Percentiles rank a stretch among this genome's conserved stretches.
These are phyloP conservation scores for Zosterops japonicus DNA, from an alignment of 2,113 vertebrate species.

Conservation along the genomic window DNA sequence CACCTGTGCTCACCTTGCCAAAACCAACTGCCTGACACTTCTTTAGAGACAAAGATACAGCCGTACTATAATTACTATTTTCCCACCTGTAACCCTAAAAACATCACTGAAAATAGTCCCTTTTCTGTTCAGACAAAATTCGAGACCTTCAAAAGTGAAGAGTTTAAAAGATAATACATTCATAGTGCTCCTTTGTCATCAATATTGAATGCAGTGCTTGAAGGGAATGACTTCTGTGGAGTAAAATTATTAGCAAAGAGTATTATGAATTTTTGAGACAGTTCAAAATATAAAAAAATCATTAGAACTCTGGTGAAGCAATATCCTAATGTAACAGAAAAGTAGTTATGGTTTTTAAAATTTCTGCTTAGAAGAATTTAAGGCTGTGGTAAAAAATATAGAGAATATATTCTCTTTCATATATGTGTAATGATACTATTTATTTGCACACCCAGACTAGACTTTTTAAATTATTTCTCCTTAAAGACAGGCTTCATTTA, in stretches of 20 bases:
- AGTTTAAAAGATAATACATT: neutral
- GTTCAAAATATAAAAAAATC: neutral
- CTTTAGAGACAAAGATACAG: neutral
- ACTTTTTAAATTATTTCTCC: neutral
- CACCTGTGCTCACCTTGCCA: neutral
- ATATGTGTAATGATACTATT: accelerated
- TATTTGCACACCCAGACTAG: neutral
- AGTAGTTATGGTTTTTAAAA: neutral
- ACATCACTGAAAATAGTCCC: neutral
- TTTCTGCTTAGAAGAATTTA: neutral
- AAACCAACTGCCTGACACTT: neutral
- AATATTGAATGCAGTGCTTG: neutral
- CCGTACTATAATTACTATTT: neutral
- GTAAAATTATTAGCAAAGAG: neutral
- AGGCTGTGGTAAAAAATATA: neutral
- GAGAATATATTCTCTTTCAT: neutral
- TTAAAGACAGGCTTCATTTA: neutral
- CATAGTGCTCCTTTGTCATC: neutral
- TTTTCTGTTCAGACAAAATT: neutral
- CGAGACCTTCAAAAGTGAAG: neutral
- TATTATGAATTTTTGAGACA: neutral
- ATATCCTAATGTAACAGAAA: neutral
- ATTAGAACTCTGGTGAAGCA: neutral
- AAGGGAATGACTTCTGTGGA: neutral
- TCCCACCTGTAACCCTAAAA: neutral